phyloP scores from a whole-genome alignment of 2,113 vertebrate genomes.

The Pseudonaja textilis region DNA sequence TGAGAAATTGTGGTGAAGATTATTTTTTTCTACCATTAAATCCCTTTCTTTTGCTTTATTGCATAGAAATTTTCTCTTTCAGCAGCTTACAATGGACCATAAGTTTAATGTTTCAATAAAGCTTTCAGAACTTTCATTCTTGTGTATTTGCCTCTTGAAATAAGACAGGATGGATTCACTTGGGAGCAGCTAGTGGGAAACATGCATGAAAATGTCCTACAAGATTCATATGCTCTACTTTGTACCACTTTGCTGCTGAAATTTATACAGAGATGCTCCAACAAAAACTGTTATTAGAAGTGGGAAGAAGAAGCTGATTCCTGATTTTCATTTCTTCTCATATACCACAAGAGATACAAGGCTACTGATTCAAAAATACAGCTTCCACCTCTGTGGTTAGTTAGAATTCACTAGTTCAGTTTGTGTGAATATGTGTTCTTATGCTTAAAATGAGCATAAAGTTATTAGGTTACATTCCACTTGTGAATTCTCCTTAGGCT shows the following conservation, averaged over 20 bases:
- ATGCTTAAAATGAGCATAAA: conserved; percentile 13
- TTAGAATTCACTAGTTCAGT: neutral
- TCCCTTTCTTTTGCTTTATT: neutral
- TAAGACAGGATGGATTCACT: neutral
- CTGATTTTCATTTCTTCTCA: neutral
- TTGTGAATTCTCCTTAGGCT: neutral
- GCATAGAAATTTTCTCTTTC: neutral
- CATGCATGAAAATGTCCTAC: neutral
- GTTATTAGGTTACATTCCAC: neutral
- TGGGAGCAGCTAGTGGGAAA: neutral
- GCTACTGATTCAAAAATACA: neutral
- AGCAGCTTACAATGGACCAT: neutral
- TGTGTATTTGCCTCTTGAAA: neutral
- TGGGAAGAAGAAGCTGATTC: neutral
- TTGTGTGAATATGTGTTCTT: neutral
- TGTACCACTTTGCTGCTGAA: neutral
- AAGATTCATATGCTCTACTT: neutral
- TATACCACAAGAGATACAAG: neutral
- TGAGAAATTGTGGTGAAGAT: neutral
- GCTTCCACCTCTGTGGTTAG: neutral
- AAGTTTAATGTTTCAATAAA: neutral
- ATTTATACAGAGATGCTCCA: neutral
- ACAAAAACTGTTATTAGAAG: neutral
- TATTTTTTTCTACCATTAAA: neutral
- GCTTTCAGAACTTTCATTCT: neutral